Evolutionary conservation across 2,888 invertebrate genomes (phyloP), one percentile per base, ranked within the genome.

Genomic region (Linyphia triangularis): DNA sequence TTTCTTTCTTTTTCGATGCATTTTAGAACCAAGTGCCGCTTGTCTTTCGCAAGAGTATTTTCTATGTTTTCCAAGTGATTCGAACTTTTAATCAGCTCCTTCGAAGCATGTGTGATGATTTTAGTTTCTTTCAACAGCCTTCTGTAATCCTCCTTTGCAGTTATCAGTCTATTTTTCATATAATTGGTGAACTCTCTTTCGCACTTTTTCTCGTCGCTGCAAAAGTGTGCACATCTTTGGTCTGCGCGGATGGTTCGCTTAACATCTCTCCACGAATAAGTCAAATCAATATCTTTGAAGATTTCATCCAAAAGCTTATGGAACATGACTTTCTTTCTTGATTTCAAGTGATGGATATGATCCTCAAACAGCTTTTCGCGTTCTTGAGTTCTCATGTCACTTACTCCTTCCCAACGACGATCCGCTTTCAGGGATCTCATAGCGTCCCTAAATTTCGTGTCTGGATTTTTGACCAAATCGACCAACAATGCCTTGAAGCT

Each of bases 141-240:
- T 51, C 97, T 95, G 92, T 99, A 96, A 90, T 98, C 97, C 0
- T 96, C 95, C 93, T 98, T 98, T 0, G 99, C 98, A 19, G 95
- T 95, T 43, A 96, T 95, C 91, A 97, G 95, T 93, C 97, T 96
- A 93, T 98, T 98, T 92, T 97, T 97, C 89, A 98, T 95, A 93
- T 97, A 99, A 92, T 98, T 97, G 90, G 97, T 96, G 94, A 97
- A 99, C 92, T 99, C 99, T 59, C 97, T 95, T 93, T 99, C 99
- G 93, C 98, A 97, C 95, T 98, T 95, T 93, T 95, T 93, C 92
- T 97, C 97, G 91, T 94, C 95, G 61, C 95, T 95, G 3, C 96
- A 96, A 93, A 97, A 97, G 92, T 97, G 97, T 37, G 95, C 94
- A 92, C 96, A 97, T 91, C 97, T 94, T 0, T 97, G 96, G 93